Evolutionary conservation across 1,140 invertebrate genomes (phyloP), one percentile per base, ranked within the genome.

Genomic region (Anadara kagoshimensis): DNA sequence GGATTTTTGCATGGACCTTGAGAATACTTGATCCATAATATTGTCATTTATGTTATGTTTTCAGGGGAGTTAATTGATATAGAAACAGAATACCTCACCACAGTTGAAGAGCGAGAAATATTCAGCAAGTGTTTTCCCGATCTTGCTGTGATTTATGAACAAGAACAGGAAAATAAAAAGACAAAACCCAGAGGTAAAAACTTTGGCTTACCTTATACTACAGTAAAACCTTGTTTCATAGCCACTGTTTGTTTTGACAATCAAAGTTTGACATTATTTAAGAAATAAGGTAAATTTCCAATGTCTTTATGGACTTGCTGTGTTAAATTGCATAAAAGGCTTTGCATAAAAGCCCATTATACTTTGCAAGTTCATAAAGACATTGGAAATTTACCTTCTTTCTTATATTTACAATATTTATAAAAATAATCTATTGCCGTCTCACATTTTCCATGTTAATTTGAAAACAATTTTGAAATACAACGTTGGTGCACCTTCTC

Each of bases 161-260:
- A n/a, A 0, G 10, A 12, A 12, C 14, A n/a, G n/a, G n/a, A 49
- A 11, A 8, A 49, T 26, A 64, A 64, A 29, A 64, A 64, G 51
- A 51, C 47, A 16, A 64, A 64, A 53, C n/a, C 62, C 2, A 64
- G 51, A 64, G 62, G 62, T 64, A 26, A 43, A 10, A 43, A 47
- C 18, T 44, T 61, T 3, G 10, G 47, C n/a, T 49, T 49, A 18
- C 47, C n/a, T 14, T 4, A 49, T 18, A 49, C 14, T 49, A 3
- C 1, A 49, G 3, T 18, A 18, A n/a, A 49, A 18, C 10, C 14
- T 2, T n/a, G 14, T 4, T 18, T 49, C 10, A 49, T 5, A 64
- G 14, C n/a, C 14, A 49, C 10, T 14, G 12, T 4, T 26, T 29
- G 14, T 0, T 26, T 4, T 56, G 24, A 7, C 14, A 4, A 8